These are phyloP conservation scores for Idaea biselata DNA, from an alignment of 2,888 invertebrate genomes.

Conservation along the genomic window DNA sequence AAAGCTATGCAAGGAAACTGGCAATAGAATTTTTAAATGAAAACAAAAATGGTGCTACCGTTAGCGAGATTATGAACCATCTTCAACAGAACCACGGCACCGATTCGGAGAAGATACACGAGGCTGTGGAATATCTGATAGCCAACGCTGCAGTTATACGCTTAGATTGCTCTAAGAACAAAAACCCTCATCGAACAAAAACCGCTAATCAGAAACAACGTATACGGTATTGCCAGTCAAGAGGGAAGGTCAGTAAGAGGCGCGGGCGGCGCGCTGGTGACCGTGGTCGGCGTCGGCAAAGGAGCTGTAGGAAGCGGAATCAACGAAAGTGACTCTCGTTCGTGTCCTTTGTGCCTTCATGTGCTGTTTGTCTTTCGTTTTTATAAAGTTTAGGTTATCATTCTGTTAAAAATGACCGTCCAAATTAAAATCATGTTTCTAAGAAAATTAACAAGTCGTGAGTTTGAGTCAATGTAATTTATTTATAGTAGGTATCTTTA, in stretches of 20 bases:
- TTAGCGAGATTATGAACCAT: constrained; percentile 41
- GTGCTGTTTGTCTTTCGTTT: not conserved
- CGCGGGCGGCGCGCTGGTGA: constrained; percentile 20
- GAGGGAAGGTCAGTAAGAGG: constrained; percentile 7
- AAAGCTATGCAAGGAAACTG: constrained; percentile 23
- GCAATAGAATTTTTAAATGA: constrained; percentile 43
- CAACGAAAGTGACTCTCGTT: constrained; percentile 11
- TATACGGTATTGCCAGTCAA: constrained; percentile 13
- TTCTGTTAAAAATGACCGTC: not conserved
- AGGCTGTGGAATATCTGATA: constrained; percentile 37
- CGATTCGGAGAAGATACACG: constrained; percentile 32
- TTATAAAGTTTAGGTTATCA: not conserved
- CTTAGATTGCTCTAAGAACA: no score
- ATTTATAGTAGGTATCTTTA: no score
- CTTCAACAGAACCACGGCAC: constrained; percentile 29
- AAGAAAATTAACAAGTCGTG: not conserved
- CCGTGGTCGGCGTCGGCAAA: constrained; percentile 16
- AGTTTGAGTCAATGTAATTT: not conserved
- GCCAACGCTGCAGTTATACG: constrained; percentile 48
- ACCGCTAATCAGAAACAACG: constrained; percentile 38
- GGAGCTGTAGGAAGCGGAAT: constrained; percentile 17
- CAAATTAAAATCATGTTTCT: not conserved
- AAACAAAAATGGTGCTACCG: constrained; percentile 42
- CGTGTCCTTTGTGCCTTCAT: not conserved
- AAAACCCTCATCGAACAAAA: constrained; percentile 41